Percentiles rank a stretch among this genome's conserved stretches.
phyloP scores from a whole-genome alignment of 2,888 invertebrate species.

The Stenolophus ochropezus region DNA sequence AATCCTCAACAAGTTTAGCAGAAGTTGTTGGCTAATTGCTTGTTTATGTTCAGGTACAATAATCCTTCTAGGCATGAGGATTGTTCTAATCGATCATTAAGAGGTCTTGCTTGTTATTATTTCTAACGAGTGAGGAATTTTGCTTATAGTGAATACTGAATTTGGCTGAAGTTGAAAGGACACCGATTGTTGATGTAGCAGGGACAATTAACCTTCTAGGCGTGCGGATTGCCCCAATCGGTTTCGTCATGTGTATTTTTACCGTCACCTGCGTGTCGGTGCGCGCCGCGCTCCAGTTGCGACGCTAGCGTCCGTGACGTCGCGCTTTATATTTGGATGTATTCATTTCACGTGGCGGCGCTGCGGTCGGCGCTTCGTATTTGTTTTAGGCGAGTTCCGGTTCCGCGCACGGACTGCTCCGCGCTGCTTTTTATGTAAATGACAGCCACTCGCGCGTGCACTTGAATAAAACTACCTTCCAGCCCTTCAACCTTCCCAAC shows the following conservation, averaged over 20 bases:
- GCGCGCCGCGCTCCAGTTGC: slow-evolving; percentile 62
- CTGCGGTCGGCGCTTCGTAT: slow-evolving; percentile 42
- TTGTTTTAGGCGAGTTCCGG: slow-evolving; percentile 53
- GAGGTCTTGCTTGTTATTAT: too few relatives aligned
- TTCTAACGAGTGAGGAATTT: too few relatives aligned
- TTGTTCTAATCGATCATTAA: too few relatives aligned
- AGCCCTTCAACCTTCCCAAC: neutral
- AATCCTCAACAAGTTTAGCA: too few relatives aligned
- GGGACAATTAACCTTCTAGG: neutral
- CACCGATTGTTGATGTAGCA: too few relatives aligned
- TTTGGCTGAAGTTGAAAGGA: too few relatives aligned
- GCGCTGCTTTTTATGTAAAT: slow-evolving; percentile 52
- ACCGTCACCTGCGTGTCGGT: neutral
- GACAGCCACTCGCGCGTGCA: slow-evolving; percentile 34
- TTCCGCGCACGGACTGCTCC: slow-evolving; percentile 28
- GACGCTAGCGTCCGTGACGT: slow-evolving; percentile 64
- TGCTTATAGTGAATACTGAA: too few relatives aligned
- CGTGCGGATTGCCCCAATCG: neutral
- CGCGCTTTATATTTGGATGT: slow-evolving; percentile 64
- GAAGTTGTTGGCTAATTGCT: too few relatives aligned
- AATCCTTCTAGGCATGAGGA: too few relatives aligned
- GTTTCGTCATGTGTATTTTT: slow-evolving; percentile 45
- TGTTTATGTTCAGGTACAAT: too few relatives aligned
- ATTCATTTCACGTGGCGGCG: slow-evolving; percentile 64
- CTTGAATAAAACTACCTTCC: slow-evolving; percentile 35